A percentile compares a stretch with the other conserved stretches of the same genome.
Conservation (phyloP, 2,888 invertebrate species). For the Lamellibrachia columna region DNA sequence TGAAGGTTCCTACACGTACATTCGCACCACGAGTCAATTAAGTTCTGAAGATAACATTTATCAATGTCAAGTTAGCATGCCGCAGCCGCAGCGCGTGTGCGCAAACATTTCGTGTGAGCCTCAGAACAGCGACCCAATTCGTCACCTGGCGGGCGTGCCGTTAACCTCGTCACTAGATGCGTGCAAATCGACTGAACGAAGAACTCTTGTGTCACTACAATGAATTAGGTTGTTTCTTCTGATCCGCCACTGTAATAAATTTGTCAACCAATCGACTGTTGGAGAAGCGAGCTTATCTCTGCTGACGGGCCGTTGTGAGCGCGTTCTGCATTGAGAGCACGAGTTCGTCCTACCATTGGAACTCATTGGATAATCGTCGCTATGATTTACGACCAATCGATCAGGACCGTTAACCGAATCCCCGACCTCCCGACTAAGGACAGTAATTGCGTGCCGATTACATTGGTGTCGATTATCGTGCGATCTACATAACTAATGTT, state of each 20-base stretch:
- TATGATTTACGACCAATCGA: not conserved
- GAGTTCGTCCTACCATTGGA: not conserved
- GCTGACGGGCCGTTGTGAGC: not conserved
- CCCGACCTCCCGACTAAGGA: not conserved
- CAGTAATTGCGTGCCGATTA: not conserved
- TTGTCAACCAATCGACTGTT: not conserved
- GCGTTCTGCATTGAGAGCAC: not conserved
- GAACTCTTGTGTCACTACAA: not conserved
- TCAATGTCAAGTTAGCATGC: not conserved
- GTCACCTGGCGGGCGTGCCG: not conserved
- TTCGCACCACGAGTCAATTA: not conserved
- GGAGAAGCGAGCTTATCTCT: not conserved
- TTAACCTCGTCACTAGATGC: not conserved
- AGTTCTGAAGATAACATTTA: not conserved
- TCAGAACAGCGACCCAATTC: not conserved
- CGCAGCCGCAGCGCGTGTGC: not conserved
- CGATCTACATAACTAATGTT: not conserved
- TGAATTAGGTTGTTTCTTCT: not conserved
- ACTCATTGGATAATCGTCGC: not conserved
- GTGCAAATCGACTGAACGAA: not conserved
- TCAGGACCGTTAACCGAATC: not conserved
- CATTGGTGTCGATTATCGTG: not conserved
- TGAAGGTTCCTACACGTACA: not conserved
- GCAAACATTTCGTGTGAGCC: not conserved
- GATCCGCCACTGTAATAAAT: not conserved